These are phyloP conservation scores for Sarcophaga subvicina DNA, from an alignment of 2,888 invertebrate genomes.

Conservation along the genomic window DNA sequence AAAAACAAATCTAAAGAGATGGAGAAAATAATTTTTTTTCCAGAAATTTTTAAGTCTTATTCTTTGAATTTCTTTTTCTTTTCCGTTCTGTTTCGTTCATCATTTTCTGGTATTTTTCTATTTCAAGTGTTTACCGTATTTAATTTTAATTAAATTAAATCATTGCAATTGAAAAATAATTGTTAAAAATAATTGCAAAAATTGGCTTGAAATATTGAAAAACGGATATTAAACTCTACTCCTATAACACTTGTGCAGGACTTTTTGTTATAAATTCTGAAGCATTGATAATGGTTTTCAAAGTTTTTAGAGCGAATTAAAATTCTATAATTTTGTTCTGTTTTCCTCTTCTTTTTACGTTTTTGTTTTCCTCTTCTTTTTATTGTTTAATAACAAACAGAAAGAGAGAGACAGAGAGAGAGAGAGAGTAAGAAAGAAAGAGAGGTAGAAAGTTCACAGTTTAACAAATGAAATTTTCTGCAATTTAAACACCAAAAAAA, in stretches of 20 bases:
- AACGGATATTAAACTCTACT: no score
- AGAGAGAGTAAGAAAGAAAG: neutral
- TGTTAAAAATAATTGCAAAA: constrained; percentile 36
- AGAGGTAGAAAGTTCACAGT: neutral
- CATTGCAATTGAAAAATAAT: constrained; percentile 44
- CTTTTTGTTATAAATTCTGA: neutral
- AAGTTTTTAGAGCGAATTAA: neutral
- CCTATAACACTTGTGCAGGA: neutral
- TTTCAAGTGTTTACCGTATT: constrained; percentile 35
- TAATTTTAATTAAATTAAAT: constrained; percentile 55
- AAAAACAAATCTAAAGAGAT: constrained; percentile 9
- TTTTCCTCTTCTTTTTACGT: neutral
- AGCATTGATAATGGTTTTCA: neutral
- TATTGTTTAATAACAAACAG: neutral
- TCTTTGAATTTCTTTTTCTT: neutral
- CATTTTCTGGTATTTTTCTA: neutral
- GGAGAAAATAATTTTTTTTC: neutral
- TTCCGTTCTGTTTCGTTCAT: neutral
- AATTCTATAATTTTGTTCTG: neutral
- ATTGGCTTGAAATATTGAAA: neutral
- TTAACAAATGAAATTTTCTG: neutral
- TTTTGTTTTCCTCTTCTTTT: neutral
- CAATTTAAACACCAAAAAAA: neutral
- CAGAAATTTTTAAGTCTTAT: neutral
- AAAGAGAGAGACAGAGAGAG: no score